These are phyloP conservation scores for Sminthurides aquaticus DNA, from an alignment of 2,888 invertebrate species.

Conservation along the genomic window DNA sequence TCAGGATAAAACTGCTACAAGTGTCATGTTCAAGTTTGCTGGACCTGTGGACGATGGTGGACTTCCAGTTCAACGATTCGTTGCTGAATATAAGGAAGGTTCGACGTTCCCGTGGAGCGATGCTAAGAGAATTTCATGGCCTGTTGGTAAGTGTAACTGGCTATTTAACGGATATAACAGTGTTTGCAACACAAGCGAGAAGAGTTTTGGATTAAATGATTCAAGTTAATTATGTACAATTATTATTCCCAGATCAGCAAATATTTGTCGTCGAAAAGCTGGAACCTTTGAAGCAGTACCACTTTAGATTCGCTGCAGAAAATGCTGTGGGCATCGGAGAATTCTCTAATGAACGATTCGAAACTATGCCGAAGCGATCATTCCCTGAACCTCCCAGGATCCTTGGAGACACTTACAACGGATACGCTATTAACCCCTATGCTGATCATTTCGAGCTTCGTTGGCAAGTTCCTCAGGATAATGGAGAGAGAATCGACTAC, in stretches of 20 bases:
- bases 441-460: constrained; percentile 71
- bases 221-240: too few relatives aligned
- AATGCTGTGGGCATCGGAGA: constrained; percentile 74
- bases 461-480: constrained; percentile 80
- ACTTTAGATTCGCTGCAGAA: constrained; percentile 74
- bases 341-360: constrained; percentile 60
- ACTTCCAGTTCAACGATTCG: constrained; percentile 64
- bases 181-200: too few relatives aligned
- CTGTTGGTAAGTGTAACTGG: constrained; percentile 53
- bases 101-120: constrained; percentile 54
- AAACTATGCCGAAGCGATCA: constrained; percentile 53
- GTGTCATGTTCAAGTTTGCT: constrained; percentile 68
- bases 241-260: constrained; percentile 53
- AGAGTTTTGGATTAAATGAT: too few relatives aligned
- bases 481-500: constrained; percentile 73
- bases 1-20: constrained; percentile 59
- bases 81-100: constrained; percentile 67
- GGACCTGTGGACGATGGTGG: constrained; percentile 69
- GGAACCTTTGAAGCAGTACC: constrained; percentile 66
- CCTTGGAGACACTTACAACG: constrained; percentile 49
- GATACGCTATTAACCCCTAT: constrained; percentile 57
- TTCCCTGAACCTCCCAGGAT: constrained; percentile 58
- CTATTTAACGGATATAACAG: too few relatives aligned
- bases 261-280: constrained; percentile 72
- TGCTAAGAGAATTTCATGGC: constrained; percentile 68